phyloP scores from a whole-genome alignment of 2,113 vertebrate species.

The Melanostigma gelatinosum region DNA sequence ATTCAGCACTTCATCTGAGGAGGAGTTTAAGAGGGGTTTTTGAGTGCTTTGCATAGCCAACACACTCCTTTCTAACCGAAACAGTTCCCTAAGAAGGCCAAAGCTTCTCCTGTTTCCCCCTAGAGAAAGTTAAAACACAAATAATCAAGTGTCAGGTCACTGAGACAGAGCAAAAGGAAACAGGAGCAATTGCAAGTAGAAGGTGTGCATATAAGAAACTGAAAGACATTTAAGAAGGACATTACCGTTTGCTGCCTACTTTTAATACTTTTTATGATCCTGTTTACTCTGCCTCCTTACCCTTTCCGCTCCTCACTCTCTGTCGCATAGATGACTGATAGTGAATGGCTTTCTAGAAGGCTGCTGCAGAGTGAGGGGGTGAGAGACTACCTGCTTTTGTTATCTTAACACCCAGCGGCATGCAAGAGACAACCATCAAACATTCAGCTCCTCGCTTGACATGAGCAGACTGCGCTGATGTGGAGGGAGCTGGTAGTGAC shows the following conservation, averaged over 20 bases:
- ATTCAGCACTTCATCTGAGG: slow-evolving; percentile 55
- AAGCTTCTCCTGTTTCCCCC: slow-evolving; percentile 14
- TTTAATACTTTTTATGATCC: slow-evolving; percentile 60
- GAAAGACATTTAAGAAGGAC: slow-evolving; percentile 49
- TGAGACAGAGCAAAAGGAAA: slow-evolving; percentile 7
- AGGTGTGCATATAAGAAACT: slow-evolving; percentile 18
- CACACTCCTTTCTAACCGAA: slow-evolving; percentile 20
- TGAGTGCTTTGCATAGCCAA: slow-evolving; percentile 15
- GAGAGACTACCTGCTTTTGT: slow-evolving; percentile 68
- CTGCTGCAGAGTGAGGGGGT: slow-evolving; percentile 48
- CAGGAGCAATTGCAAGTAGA: background rate
- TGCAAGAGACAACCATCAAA: slow-evolving; percentile 70
- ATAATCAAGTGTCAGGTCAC: slow-evolving; percentile 17
- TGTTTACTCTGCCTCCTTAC: slow-evolving; percentile 58
- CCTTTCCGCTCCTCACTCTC: slow-evolving; percentile 46
- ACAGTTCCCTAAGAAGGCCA: slow-evolving; percentile 13
- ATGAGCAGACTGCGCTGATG: slow-evolving; percentile 61
- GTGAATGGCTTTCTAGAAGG: slow-evolving; percentile 56
- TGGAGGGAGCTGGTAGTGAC: slow-evolving; percentile 61
- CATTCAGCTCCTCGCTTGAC: slow-evolving; percentile 58
- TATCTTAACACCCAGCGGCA: slow-evolving; percentile 66
- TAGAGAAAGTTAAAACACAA: slow-evolving; percentile 11
- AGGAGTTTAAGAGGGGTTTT: slow-evolving; percentile 33
- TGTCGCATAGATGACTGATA: slow-evolving; percentile 58
- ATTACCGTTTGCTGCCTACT: slow-evolving; percentile 45